Evolutionary conservation across 2,113 vertebrate species (phyloP), one percentile per base, ranked within the genome.

Genomic region (Nycticebus coucang): DNA sequence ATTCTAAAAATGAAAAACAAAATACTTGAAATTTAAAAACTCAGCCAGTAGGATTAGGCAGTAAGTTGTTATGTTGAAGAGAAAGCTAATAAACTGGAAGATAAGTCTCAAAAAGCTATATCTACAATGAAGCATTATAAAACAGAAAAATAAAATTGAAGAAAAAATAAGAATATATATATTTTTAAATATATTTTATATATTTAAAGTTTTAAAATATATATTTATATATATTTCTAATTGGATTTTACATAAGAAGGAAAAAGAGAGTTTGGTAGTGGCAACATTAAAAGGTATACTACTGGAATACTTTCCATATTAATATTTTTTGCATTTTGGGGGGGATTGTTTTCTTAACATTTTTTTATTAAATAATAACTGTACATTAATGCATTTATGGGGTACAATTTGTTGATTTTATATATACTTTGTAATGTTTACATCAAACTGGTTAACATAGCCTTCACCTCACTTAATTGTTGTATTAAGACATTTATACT

Each of bases 1-100:
- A 74, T 64, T 84, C 45, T 85, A 68, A 33, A 84, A 87, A 79
- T 89, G 21, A 94, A 85, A 96, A 75, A 64, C 28, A 35, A 33
- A 19, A 57, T 89, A 60, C 24, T 68, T 85, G 2, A 80, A 85
- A 92, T 57, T 84, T 41, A 30, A 74, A 59, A 85, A 41, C 7
- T 80, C 35, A 35, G 17, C n/a, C 59, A 78, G 7, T 22, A 72
- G 11, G 5, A 64, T 55, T 37, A 72, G 86, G 86, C 18, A 77
- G 33, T 21, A 89, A 81, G 71, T 87, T 86, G 19, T 89, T 94
- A 68, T 71, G 26, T 19, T 90, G 21, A 53, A 21, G 37, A 91
- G 60, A 89, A 18, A 59, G 57, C 72, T 92, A 93, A 92, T 45
- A 50, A 91, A 50, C 26, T 89, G 14, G n/a, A 84, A 92, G 33